Conservation (phyloP, 2,113 vertebrate genomes). For the Benitochromis conjunctus region DNA sequence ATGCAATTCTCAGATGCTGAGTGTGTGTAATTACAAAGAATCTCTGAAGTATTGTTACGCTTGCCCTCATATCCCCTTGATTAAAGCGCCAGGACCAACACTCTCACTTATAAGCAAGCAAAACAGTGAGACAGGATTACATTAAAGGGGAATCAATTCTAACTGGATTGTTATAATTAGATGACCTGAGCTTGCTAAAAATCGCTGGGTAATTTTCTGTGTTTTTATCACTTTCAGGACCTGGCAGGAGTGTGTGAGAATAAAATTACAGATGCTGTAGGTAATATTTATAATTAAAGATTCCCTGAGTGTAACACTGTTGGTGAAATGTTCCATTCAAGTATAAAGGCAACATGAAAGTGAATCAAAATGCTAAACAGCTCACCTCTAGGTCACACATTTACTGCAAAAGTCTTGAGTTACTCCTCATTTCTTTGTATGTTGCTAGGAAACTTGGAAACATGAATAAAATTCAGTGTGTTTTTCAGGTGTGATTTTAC, state of each 20-base stretch:
- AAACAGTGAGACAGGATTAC: not conserved
- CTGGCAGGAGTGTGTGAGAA: not conserved
- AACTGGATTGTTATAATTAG: conserved; percentile 29
- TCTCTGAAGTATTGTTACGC: conserved; percentile 2
- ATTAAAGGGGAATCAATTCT: conserved; percentile 38
- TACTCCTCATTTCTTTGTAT: not conserved
- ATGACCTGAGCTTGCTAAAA: conserved; percentile 37
- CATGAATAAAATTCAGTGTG: not conserved
- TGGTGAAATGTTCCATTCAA: not conserved
- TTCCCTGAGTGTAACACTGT: not conserved
- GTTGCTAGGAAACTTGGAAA: not conserved
- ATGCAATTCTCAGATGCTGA: not conserved
- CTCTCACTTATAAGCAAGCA: conserved; percentile 6
- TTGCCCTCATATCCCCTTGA: conserved; percentile 1
- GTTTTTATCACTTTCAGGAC: conserved; percentile 14
- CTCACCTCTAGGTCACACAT: not conserved
- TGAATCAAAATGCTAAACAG: not conserved
- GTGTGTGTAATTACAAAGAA: conserved; percentile 10
- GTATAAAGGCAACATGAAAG: not conserved
- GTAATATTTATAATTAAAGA: not conserved
- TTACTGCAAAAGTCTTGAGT: not conserved
- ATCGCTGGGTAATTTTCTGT: conserved; percentile 6
- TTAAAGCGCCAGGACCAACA: not conserved
- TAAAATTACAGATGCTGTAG: not conserved
- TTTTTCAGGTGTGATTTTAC: not conserved